Percentiles rank a stretch among this genome's conserved stretches.
Conservation (phyloP, 2,113 vertebrate genomes). For the Agapornis roseicollis region DNA sequence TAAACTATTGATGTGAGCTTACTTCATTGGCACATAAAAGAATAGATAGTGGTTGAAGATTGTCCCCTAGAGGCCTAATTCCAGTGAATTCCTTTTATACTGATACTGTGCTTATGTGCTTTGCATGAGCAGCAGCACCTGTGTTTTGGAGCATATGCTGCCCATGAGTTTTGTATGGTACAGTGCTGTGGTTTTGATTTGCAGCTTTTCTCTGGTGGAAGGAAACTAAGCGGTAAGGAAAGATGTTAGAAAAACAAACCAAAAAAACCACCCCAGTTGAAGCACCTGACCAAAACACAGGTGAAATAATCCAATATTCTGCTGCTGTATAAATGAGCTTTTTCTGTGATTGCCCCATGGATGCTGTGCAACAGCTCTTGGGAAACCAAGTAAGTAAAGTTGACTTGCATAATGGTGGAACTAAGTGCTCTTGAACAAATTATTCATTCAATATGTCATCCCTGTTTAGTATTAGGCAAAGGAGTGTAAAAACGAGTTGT, state of each 20-base stretch:
- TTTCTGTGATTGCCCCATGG: background rate
- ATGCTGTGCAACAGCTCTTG: background rate
- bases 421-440: background rate
- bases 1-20: background rate
- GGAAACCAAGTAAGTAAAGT: background rate
- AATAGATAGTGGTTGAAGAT: background rate
- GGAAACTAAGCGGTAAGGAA: background rate
- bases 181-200: background rate
- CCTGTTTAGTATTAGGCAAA: background rate
- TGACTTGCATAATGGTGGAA: background rate
- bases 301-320: background rate
- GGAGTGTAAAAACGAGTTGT: background rate
- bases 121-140: background rate
- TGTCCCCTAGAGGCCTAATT: background rate
- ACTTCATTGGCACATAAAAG: background rate
- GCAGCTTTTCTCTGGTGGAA: background rate
- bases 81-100: background rate
- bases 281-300: background rate
- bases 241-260: background rate
- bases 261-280: background rate
- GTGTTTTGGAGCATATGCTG: background rate
- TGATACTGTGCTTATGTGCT: rapidly evolving
- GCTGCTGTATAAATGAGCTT: background rate
- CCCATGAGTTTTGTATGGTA: background rate
- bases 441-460: background rate